Percentiles rank a stretch among this genome's conserved stretches.
phyloP scores from a whole-genome alignment of 2,113 vertebrate species.

The Phalacrocorax pelagicus region DNA sequence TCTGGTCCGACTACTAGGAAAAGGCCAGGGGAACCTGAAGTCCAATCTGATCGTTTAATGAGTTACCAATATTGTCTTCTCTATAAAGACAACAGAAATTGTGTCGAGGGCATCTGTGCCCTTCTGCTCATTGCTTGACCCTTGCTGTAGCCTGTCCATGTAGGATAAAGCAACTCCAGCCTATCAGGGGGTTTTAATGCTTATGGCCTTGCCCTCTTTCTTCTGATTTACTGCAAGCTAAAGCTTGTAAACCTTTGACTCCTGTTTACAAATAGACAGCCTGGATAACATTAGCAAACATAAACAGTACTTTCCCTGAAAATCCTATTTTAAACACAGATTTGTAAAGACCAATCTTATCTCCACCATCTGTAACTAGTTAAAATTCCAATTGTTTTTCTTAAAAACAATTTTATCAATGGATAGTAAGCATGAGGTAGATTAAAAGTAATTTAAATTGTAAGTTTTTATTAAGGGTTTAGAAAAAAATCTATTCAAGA shows the following conservation, averaged over 20 bases:
- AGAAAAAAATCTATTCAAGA: neutral
- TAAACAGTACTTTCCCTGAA: neutral
- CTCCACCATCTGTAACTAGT: slow-evolving; percentile 23
- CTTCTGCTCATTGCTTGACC: neutral
- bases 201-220: neutral
- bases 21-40: neutral
- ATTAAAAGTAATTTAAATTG: neutral
- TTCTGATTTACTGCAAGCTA: neutral
- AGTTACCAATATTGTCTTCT: neutral
- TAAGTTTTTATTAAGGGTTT: neutral
- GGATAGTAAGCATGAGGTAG: neutral
- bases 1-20: neutral
- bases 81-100: neutral
- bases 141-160: neutral
- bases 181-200: neutral
- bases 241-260: slow-evolving; percentile 24
- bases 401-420: neutral
- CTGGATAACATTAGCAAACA: slow-evolving; percentile 28
- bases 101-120: neutral
- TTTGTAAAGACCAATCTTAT: slow-evolving; percentile 8
- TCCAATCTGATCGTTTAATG: rapidly evolving
- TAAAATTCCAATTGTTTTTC: slow-evolving; percentile 38
- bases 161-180: neutral
- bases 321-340: slow-evolving; percentile 21
- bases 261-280: neutral